Evolutionary conservation across 2,888 invertebrate species (phyloP).

Genomic region (Taenaris catops): DNA sequence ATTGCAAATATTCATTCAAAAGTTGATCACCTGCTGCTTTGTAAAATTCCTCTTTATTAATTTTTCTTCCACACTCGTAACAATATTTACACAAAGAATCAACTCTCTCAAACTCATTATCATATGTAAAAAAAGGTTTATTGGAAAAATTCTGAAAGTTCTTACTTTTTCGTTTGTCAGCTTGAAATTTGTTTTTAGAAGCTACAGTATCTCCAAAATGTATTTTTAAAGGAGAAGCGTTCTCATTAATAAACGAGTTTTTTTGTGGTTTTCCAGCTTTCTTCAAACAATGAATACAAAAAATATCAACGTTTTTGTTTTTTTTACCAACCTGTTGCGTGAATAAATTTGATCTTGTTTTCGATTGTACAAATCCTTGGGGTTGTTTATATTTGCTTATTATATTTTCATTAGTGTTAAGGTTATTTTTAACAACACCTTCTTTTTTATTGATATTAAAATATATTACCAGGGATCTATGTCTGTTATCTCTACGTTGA

Average conservation of each 20-base stretch:
- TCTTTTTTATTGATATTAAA: constrained; percentile 1
- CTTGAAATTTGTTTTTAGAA: constrained; percentile 1
- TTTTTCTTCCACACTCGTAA: constrained; percentile 18
- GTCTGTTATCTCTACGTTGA: constrained; percentile 15
- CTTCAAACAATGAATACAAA: constrained; percentile 14
- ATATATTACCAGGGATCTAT: not conserved
- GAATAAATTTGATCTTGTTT: constrained; percentile 1
- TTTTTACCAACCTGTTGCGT: not conserved
- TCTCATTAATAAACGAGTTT: constrained; percentile 2
- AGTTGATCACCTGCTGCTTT: constrained; percentile 22
- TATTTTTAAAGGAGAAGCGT: constrained; percentile 16
- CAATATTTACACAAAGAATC: constrained; percentile 18
- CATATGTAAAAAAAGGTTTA: too few species aligned
- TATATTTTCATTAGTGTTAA: not conserved
- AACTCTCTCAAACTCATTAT: constrained; percentile 1
- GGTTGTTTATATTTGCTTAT: not conserved
- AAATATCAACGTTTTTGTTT: not conserved
- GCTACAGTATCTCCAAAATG: constrained; percentile 12
- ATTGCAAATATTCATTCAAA: constrained; percentile 2
- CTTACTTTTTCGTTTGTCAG: too few species aligned
- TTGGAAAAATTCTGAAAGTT: too few species aligned
- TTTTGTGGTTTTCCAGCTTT: too few species aligned
- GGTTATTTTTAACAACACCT: not conserved
- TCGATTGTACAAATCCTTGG: not conserved
- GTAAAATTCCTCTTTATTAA: constrained; percentile 18